Percentiles rank a stretch among this genome's conserved stretches.
phyloP scores from a whole-genome alignment of 2,113 vertebrate genomes.

The Podarcis raffonei region DNA sequence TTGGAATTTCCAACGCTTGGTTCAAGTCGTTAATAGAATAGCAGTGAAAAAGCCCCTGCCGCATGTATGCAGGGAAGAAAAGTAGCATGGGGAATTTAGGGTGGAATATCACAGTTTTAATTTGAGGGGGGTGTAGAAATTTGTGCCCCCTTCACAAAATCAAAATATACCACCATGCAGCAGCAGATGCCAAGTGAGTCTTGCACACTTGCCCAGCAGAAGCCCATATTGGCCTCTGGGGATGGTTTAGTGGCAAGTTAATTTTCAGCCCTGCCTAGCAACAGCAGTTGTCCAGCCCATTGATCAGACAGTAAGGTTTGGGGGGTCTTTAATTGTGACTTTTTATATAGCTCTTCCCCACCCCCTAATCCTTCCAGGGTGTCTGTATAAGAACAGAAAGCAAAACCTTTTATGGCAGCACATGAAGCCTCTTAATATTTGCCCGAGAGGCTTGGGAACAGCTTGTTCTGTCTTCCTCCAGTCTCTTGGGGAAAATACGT shows the following conservation, averaged over 20 bases:
- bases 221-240: not conserved
- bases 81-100: not conserved
- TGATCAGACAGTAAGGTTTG: not conserved
- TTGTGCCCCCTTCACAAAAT: not conserved
- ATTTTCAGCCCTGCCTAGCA: not conserved
- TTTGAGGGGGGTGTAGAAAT: not conserved
- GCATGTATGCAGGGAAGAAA: not conserved
- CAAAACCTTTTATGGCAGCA: constrained; percentile 61
- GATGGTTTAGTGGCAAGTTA: not conserved
- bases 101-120: not conserved
- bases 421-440: constrained; percentile 65
- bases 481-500: constrained; percentile 61
- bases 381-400: constrained; percentile 66
- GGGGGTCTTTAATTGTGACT: not conserved
- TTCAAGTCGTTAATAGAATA: not conserved
- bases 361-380: constrained; percentile 49
- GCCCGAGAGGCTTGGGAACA: constrained; percentile 66
- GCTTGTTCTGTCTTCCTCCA: constrained; percentile 68
- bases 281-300: constrained; percentile 12
- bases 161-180: not conserved
- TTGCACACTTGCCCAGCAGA: not conserved
- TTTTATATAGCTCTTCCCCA: constrained; percentile 44
- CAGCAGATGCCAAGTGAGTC: too few species aligned
- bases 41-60: not conserved
- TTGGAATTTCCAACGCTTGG: not conserved